These are phyloP conservation scores for Himalopsyche anomala DNA, from an alignment of 2,888 invertebrate species.

Conservation along the genomic window DNA sequence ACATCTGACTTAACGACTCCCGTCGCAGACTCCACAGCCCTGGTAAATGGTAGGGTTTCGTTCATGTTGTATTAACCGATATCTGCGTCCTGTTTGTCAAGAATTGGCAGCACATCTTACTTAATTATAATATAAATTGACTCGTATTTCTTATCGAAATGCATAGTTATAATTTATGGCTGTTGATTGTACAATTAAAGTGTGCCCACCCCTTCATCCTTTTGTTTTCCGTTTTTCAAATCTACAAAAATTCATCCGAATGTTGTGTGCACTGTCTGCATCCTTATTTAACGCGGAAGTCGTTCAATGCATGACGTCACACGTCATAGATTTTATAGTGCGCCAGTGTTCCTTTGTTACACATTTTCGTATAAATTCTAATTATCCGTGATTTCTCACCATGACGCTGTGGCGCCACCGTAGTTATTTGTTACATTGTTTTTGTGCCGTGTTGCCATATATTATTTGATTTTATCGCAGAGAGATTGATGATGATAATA, in stretches of 20 bases:
- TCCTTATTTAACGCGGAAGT: slow-evolving; percentile 34
- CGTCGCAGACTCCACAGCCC: too few relatives aligned
- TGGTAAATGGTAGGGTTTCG: too few relatives aligned
- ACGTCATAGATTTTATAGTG: slow-evolving; percentile 11
- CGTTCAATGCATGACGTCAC: slow-evolving; percentile 21
- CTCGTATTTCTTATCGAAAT: too few relatives aligned
- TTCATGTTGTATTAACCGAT: too few relatives aligned
- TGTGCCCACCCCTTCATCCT: too few relatives aligned
- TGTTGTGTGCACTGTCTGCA: background rate
- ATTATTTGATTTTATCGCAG: background rate
- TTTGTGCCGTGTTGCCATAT: background rate
- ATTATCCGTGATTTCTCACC: slow-evolving; percentile 26
- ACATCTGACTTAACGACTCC: too few relatives aligned
- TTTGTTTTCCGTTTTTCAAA: background rate
- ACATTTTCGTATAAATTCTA: slow-evolving; percentile 30
- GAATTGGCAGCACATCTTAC: too few relatives aligned
- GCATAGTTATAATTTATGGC: too few relatives aligned
- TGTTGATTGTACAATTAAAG: too few relatives aligned
- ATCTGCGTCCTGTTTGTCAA: too few relatives aligned
- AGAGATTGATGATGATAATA: background rate
- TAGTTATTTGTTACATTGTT: slow-evolving; percentile 3
- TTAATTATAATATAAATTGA: too few relatives aligned
- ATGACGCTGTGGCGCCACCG: slow-evolving; percentile 22
- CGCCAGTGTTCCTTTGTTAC: slow-evolving; percentile 13
- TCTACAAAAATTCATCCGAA: background rate